Base-by-base conservation (phyloP, 2,113 vertebrate genomes). In the Rhabdornis inornatus region DNA sequence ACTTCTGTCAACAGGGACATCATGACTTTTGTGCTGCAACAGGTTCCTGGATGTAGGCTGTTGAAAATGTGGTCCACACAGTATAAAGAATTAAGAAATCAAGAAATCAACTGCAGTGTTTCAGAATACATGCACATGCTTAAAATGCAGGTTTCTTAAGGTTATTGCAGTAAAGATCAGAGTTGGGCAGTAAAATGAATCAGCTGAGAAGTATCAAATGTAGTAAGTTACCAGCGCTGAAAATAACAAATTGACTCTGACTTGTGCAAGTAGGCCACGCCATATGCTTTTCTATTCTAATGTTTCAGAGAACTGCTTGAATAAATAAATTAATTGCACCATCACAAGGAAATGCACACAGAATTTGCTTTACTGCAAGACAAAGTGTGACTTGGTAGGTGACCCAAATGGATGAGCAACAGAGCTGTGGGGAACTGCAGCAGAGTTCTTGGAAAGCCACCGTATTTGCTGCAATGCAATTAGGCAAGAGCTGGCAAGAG, bases 361-460 rank as follows among this genome's bases (percentile, higher is more conserved):
- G 87, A 94, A 92, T 92, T 76, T 81, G 44, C 91, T 90, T 72
- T 82, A 93, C 60, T 1, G 2, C 88, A 80, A 93, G 85, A 90
- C 87, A 45, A 91, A 94, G 61, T 45, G 47, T 87, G 91, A 72
- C 82, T 96, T 16, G 9, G 86, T 95, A 90, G 92, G 89, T 70
- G 91, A 94, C 90, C 87, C 85, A 93, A 57, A 85, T 17, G 83
- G 77, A 90, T 92, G 83, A 88, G 82, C 87, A 95, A 78, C 65
- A 92, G 88, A 97, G 78, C 80, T 87, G 94, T 79, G 83, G 90
- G 80, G 74, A 85, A 71, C 82, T 92, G 80, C 78, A 70, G 88
- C 4, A 5, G 27, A 78, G 45, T 93, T 96, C 88, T 89, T 96
- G 93, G 95, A 96, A 96, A 95, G 80, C 35, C 52, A 87, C 52